Percentiles rank a stretch among this genome's conserved stretches.
These are phyloP conservation scores for Rhodinocichla rosea DNA, from an alignment of 2,113 vertebrate species.

Conservation along the genomic window DNA sequence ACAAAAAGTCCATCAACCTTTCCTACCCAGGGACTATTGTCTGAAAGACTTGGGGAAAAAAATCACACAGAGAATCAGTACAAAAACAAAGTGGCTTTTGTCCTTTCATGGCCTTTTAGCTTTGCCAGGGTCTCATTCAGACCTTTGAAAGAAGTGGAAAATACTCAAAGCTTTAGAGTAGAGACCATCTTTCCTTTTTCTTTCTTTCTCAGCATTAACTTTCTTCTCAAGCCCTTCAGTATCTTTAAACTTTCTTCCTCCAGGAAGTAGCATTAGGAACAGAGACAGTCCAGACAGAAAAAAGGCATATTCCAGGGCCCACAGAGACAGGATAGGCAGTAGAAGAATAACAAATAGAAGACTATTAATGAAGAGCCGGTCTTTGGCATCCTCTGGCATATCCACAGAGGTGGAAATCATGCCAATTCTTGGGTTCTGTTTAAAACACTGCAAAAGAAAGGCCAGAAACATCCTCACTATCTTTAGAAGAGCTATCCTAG, in stretches of 20 bases:
- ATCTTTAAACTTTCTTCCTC: not conserved
- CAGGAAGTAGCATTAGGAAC: not conserved
- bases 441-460: not conserved
- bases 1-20: not conserved
- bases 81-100: not conserved
- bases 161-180: not conserved
- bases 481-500: not conserved
- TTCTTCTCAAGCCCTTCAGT: not conserved
- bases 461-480: not conserved
- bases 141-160: not conserved
- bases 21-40: not conserved
- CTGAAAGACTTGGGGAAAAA: not conserved
- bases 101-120: not conserved
- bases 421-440: not conserved
- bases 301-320: fast-evolving
- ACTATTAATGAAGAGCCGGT: not conserved
- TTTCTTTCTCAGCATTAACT: not conserved
- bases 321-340: not conserved
- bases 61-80: not conserved
- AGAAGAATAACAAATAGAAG: not conserved
- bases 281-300: not conserved
- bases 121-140: not conserved
- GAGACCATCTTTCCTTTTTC: not conserved
- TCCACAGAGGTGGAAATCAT: not conserved
- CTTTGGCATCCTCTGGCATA: not conserved